Evolutionary conservation across 2,888 invertebrate species (phyloP), one percentile per base, ranked within the genome.

Genomic region (Tenthredo scrophulariae): DNA sequence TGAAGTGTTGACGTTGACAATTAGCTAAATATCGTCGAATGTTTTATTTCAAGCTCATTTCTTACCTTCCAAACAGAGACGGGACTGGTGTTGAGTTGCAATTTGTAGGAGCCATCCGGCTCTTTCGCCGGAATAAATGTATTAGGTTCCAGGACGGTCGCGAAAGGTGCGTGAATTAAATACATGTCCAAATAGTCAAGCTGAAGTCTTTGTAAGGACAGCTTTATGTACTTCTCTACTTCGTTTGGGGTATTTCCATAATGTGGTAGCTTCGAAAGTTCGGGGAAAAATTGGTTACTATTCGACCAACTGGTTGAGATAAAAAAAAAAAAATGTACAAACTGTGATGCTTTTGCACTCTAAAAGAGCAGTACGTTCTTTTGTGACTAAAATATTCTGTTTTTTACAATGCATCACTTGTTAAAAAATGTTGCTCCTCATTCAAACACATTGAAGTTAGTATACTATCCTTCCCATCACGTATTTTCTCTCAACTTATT

Each of bases 131-230:
- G 95, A 26, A 95, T 94, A 54, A 95, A 93, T 10, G 94, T 94
- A 18, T 94, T 92, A 65, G 95, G 93, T 88, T 96, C 94, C 88
- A 95, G 94, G 80, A 93, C 91, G 88, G 97, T 95, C 9, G 96
- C 96, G 90, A 97, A 96, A 0, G 97, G 97, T 93, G 96, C 96
- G 90, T 98, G 97, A 86, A 97, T 95, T 46, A 97, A 94, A 91
- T 97, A 97, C 88, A 97, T 94, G 89, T 98, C 97, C 2, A 97
- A 94, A 91, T 97, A 97, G 86, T 95, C 94, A 87, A 96, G 91
- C 87, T 96, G 95, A 82, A 97, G 93, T 67, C 94, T 95, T 84
- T 94, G 90, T 72, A 97, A 93, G 7, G 97, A 97, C 85, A 95
- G 90, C 75, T 95, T 94, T 46, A 97, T 91, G 90, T 95, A 97